Base-by-base conservation (phyloP, 1,140 invertebrate species). In the Antheraea pernyi region DNA sequence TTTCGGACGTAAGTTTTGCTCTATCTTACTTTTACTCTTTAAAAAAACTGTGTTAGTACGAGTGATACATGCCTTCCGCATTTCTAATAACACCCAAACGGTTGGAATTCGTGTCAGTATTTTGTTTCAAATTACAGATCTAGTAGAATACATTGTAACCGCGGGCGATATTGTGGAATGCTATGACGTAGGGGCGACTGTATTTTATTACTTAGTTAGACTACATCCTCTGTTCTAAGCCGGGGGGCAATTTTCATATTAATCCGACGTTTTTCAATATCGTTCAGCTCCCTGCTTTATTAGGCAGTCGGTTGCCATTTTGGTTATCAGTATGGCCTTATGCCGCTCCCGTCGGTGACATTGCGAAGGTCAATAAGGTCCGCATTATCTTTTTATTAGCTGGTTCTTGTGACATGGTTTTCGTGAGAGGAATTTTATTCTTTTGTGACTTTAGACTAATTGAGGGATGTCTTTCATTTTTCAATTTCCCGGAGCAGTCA, bases 181-280 rank as follows among this genome's bases (percentile, higher is more conserved):
- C 46, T 53, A 16, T 53, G 46, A 16, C 13, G 9, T 53, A 53
- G 46, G 16, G 11, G 16, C 16, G 16, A 53, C 6, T 16, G 16
- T 53, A 13, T 13, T 53, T 53, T 53, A 53, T 5, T 53, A 16
- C 5, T 13, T 13, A 53, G 46, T 53, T 53, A 53, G 46, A 53
- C 46, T 53, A 53, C 46, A 53, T 53, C 46, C 46, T 53, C 46
- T 53, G 16, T 16, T 53, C 46, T 53, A 16, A 13, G 16, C 46
- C 16, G 46, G 46, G 16, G 46, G 16, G 16, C 46, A 53, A 53
- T 53, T 53, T 53, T 13, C 46, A 53, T 53, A 53, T 53, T 53
- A 53, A n/a, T 53, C 46, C 46, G 13, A 53, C 46, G 16, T 53
- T 53, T 53, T 53, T 53, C 46, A 53, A 53, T 53, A n/a, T 53